Base-by-base conservation (phyloP, 1,140 invertebrate species). In the Lethrus apterus region DNA sequence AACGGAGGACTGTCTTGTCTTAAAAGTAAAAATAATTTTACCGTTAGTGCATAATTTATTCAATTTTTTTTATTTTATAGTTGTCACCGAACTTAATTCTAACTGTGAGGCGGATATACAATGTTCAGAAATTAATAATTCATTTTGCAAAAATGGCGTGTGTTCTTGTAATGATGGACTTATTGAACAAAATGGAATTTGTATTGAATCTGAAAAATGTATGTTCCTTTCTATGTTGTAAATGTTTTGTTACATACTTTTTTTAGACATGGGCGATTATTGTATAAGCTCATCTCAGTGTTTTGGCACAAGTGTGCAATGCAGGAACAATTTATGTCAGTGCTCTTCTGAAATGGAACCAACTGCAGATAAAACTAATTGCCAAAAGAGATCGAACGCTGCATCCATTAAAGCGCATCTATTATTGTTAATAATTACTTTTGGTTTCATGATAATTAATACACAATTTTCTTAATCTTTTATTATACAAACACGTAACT, bases 301-400 rank as follows among this genome's bases (percentile, higher is more conserved):
- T 34, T 21, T 45, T 15, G 17, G 30, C 2, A n/a, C 11, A n/a
- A 45, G 21, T 11, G 31, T 45, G 8, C 31, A 34, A 31, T 45
- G 43, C 26, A 30, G 43, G 15, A 45, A 45, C 14, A 35, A 32
- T n/a, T 15, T 34, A 11, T 45, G 43, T 15, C 31, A 45, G 24
- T 45, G 43, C 24, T 19, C 43, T 3, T 30, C 31, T 14, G 33
- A 20, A 24, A 33, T 45, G 43, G 19, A 26, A 26, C 5, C n/a
- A 26, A 26, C 5, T n/a, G 23, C 5, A n/a, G 23, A 26, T 26
- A 26, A 26, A 26, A 26, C n/a, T n/a, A n/a, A n/a, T n/a, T n/a
- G n/a, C n/a, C n/a, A n/a, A n/a, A n/a, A n/a, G n/a, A n/a, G n/a
- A n/a, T n/a, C n/a, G n/a, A n/a, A n/a, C n/a, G n/a, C n/a, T n/a